phyloP scores from a whole-genome alignment of 1,140 invertebrate species.

The Drosophila melanogaster region Release_6_plus_ISO1_MT NC_004354.4:15696001-15696500 shows the following conservation, averaged over 20 bases:
- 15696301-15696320: conserved; percentile 32
- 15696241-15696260: conserved; percentile 67
- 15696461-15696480: background rate
- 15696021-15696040: conserved; percentile 35
- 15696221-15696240: conserved; percentile 34
- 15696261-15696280: conserved; percentile 31
- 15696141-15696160: conserved; percentile 56
- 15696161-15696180: conserved; percentile 4
- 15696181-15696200: too few relatives aligned
- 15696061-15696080: conserved; percentile 53
- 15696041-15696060: conserved; percentile 38
- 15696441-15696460: background rate
- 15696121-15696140: conserved; percentile 52
- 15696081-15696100: conserved; percentile 74
- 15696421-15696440: conserved; percentile 19
- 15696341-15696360: conserved; percentile 39
- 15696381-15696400: conserved; percentile 37
- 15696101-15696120: conserved; percentile 16
- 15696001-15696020: background rate
- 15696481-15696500: conserved; percentile 11
- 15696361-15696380: conserved; percentile 63
- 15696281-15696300: conserved; percentile 48
- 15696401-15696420: conserved; percentile 41
- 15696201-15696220: too few relatives aligned
- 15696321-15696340: conserved; percentile 1